Percentiles rank a stretch among this genome's conserved stretches.
Evolutionary conservation across 1,140 invertebrate genomes (phyloP).

Genomic region (Maconellicoccus hirsutus): DNA sequence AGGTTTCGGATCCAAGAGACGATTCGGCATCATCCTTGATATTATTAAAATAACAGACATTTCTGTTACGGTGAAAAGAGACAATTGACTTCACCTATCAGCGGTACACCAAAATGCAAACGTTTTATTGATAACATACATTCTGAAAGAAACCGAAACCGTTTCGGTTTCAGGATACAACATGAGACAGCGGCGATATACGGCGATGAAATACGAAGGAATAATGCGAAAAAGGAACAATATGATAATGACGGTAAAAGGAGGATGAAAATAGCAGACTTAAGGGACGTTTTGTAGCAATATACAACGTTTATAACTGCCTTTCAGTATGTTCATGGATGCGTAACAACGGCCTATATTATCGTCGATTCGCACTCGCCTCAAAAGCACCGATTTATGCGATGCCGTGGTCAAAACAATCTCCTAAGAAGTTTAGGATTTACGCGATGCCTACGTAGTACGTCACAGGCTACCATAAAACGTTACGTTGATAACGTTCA

Average conservation of each 20-base stretch:
- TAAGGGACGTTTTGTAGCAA: not conserved
- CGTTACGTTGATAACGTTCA: too few species aligned
- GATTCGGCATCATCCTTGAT: not conserved
- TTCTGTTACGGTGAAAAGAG: not conserved
- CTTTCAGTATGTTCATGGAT: not conserved
- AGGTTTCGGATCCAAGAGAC: too few species aligned
- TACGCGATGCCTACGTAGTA: not conserved
- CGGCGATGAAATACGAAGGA: not conserved
- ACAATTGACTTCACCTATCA: slow-evolving; percentile 4
- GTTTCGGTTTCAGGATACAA: too few species aligned
- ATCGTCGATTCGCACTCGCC: not conserved
- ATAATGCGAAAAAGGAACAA: slow-evolving; percentile 5
- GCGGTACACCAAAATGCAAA: not conserved
- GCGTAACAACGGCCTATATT: not conserved
- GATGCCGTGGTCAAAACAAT: not conserved
- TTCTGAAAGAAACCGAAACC: too few species aligned
- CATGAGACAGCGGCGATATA: too few species aligned
- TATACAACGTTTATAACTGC: slow-evolving; percentile 7
- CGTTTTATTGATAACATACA: not conserved
- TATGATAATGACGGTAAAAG: not conserved
- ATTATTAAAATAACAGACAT: not conserved
- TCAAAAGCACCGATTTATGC: not conserved
- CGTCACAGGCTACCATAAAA: too few species aligned
- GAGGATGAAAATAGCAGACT: not conserved
- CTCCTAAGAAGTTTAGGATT: not conserved